phyloP scores from a whole-genome alignment of 2,113 vertebrate genomes.

The Antigone vipio region DNA sequence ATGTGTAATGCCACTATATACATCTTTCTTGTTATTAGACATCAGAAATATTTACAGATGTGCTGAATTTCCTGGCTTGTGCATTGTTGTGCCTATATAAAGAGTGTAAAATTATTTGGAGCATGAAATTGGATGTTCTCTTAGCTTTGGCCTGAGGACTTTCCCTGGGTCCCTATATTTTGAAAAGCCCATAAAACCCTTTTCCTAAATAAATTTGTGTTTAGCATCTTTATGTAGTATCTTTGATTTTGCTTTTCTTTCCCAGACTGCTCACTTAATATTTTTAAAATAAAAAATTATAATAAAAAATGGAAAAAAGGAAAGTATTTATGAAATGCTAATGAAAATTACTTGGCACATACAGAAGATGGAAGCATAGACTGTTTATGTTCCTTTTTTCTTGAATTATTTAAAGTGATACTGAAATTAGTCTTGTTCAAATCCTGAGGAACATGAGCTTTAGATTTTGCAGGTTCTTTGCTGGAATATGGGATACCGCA shows the following conservation, averaged over 20 bases:
- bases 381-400: not conserved
- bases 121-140: slow-evolving; percentile 60
- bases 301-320: not conserved
- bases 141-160: slow-evolving; percentile 18
- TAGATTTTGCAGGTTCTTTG: not conserved
- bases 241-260: not conserved
- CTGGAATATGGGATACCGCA: not conserved
- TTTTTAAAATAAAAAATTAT: not conserved
- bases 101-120: slow-evolving; percentile 53
- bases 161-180: slow-evolving; percentile 6
- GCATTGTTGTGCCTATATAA: not conserved
- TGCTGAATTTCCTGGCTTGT: slow-evolving; percentile 12
- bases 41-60: slow-evolving; percentile 24
- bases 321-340: not conserved
- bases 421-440: not conserved
- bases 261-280: not conserved
- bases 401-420: not conserved
- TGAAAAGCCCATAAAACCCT: not conserved
- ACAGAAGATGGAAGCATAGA: not conserved
- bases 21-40: not conserved
- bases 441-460: not conserved
- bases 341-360: not conserved
- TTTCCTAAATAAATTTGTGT: not conserved
- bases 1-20: not conserved
- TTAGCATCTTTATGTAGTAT: not conserved